These are phyloP conservation scores for Speoplatyrhinus poulsoni DNA, from an alignment of 2,113 vertebrate genomes.

Conservation along the genomic window DNA sequence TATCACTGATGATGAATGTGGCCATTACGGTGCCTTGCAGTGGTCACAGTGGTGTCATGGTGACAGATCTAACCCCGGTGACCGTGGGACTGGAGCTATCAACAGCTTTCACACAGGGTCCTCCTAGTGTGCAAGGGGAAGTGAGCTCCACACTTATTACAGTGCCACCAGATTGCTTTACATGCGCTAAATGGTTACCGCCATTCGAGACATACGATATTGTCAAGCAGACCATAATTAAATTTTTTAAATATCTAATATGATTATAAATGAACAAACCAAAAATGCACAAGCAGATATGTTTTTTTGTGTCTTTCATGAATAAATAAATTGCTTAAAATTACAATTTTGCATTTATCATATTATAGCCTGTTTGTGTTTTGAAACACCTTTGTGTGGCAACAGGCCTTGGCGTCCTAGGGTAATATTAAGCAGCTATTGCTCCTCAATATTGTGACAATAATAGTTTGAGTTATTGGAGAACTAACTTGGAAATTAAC, in stretches of 20 bases:
- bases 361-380: no score
- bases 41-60: constrained; percentile 53
- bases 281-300: background rate
- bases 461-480: no score
- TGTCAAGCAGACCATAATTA: background rate
- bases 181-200: constrained; percentile 13
- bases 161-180: constrained; percentile 11
- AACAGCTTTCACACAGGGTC: constrained; percentile 3
- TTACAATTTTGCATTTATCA: no score
- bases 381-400: no score
- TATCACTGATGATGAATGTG: constrained; percentile 54
- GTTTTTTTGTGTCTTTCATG: background rate
- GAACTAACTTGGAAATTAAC: no score
- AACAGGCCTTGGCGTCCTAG: no score
- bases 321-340: no score
- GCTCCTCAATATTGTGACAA: no score
- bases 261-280: background rate
- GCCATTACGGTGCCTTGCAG: constrained; percentile 47
- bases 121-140: background rate
- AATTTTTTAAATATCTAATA: background rate
- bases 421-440: no score
- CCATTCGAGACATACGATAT: background rate
- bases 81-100: constrained; percentile 30
- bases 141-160: constrained; percentile 15
- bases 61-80: constrained; percentile 43